Base-by-base conservation (phyloP, 2,797 vertebrate species). In the Notamacropus eugenii region DNA sequence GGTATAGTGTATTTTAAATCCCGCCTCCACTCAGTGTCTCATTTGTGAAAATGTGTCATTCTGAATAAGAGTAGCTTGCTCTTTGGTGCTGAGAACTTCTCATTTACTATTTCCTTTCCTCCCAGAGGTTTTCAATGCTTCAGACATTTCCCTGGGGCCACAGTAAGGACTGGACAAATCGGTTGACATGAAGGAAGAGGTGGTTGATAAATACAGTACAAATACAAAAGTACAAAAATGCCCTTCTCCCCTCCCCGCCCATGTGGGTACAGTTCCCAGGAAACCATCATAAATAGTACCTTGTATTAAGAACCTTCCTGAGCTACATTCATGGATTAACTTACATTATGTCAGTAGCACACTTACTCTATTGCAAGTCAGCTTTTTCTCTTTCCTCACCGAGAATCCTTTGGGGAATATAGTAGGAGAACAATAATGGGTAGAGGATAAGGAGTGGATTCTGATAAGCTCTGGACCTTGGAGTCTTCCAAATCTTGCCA, bases 401-500 rank as follows among this genome's bases (percentile, higher is more conserved):
- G 54, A 82, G 90, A 5, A 4, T 96, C 95, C 97, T 90, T 93
- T 98, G 94, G 62, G 87, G 92, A 67, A 46, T 93, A 96, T 93
- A 96, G 29, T 87, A 95, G 91, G 55, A 96, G 96, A 96, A 87
- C 97, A 90, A 50, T 90, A 96, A 95, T 97, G 95, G 55, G 90
- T 27, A 46, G 50, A 94, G 56, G 96, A 91, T 56, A 93, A 93
- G 92, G 92, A 94, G 57, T 74, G 93, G 92, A 93, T 96, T 97
- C 95, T 98, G 94, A 74, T 97, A 52, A 50, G 93, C 90, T 93
- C 90, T 54, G 98, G 96, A 56, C 94, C 94, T n/a, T 59, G 93
- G 96, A 92, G 55, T 55, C 54, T 95, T 97, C 94, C 96, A 91
- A 95, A 92, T 97, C 93, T 98, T 94, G 96, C 95, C 90, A 98